phyloP scores from a whole-genome alignment of 2,797 vertebrate genomes.

The Jordanella pulchra region DNA sequence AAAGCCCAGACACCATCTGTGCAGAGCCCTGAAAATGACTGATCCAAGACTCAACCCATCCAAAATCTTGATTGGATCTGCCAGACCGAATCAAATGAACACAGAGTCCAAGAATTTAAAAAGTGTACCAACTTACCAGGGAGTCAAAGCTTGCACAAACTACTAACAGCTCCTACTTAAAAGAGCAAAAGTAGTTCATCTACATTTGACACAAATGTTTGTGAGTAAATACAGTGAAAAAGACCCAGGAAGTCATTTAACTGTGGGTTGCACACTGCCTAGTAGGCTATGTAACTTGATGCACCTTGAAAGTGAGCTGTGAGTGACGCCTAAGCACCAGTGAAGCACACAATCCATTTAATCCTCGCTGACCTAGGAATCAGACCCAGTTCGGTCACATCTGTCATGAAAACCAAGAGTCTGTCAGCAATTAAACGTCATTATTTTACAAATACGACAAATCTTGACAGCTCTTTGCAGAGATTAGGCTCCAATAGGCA shows the following conservation, averaged over 20 bases:
- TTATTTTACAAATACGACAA: neutral
- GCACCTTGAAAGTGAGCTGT: conserved; percentile 7
- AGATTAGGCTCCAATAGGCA: conserved; percentile 4
- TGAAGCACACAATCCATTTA: conserved; percentile 4
- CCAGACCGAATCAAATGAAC: neutral
- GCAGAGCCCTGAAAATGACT: neutral
- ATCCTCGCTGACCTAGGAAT: conserved; percentile 12
- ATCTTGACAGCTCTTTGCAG: conserved; percentile 1
- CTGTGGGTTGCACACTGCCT: neutral
- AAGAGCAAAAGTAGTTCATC: neutral
- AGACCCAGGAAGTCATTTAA: neutral
- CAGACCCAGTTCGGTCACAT: neutral
- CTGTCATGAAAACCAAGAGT: conserved; percentile 1
- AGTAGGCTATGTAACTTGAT: conserved; percentile 4
- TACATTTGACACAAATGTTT: conserved; percentile 1
- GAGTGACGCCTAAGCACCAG: neutral
- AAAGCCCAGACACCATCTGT: conserved; percentile 11
- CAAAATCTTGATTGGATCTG: neutral
- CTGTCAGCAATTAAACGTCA: neutral
- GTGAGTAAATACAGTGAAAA: neutral
- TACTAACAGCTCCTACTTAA: neutral
- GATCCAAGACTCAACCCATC: neutral
- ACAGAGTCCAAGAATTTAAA: neutral
- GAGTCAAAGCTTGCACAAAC: conserved; percentile 1
- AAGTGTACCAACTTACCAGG: conserved; percentile 2